phyloP scores from a whole-genome alignment of 2,888 invertebrate genomes.

The Resseliella maxima region DNA sequence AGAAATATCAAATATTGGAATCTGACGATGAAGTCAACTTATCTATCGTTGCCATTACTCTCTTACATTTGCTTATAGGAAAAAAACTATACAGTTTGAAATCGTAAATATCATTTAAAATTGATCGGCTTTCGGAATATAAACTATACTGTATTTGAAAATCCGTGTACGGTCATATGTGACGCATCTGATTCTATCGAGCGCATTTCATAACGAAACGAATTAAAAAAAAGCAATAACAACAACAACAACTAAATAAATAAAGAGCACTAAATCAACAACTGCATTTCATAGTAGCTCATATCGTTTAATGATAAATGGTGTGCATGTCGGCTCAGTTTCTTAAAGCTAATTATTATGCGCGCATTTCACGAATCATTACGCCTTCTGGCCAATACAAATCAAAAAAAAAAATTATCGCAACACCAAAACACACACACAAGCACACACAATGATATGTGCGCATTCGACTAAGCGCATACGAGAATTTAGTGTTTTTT shows the following conservation, averaged over 20 bases:
- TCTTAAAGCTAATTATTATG: constrained; percentile 48
- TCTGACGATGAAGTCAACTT: background rate
- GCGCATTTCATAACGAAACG: background rate
- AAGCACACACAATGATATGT: background rate
- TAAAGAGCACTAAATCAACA: background rate
- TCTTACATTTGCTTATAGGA: background rate
- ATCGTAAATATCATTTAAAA: constrained; percentile 34
- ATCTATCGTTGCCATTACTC: background rate
- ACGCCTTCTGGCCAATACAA: constrained; percentile 3
- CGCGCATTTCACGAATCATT: constrained; percentile 48
- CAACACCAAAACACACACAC: background rate
- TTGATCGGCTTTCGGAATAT: constrained; percentile 41
- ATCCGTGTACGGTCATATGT: constrained; percentile 16
- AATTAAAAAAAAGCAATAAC: background rate
- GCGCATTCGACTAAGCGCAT: too few relatives aligned
- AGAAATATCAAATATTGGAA: background rate
- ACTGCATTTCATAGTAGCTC: background rate
- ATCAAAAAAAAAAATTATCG: background rate
- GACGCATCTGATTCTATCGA: constrained; percentile 49
- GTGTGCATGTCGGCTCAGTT: constrained; percentile 37
- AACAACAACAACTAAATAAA: background rate
- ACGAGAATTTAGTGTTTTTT: too few relatives aligned
- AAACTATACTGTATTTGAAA: background rate
- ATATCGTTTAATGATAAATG: constrained; percentile 44
- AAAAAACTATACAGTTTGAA: background rate